Evolutionary conservation across 2,113 vertebrate genomes (phyloP).

Genomic region (Monopterus albus): DNA sequence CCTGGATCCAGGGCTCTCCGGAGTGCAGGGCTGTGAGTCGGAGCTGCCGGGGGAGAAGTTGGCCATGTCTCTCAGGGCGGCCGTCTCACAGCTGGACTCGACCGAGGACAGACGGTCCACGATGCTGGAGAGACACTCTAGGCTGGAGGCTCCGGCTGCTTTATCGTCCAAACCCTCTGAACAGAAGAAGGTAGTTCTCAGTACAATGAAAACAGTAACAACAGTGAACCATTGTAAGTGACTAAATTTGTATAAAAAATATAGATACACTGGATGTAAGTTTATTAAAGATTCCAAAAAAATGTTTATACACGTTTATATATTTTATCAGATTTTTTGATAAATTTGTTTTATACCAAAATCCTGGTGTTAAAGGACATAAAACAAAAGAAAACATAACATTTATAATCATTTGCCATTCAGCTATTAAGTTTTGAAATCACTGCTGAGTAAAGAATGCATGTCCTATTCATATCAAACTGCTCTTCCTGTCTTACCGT

Average conservation of each 20-base stretch:
- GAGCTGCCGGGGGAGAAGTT: conserved; percentile 83
- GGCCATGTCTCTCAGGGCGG: conserved; percentile 75
- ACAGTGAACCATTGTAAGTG: too few relatives aligned
- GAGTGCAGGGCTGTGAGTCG: conserved; percentile 88
- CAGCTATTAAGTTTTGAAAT: neutral
- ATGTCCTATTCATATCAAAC: conserved; percentile 18
- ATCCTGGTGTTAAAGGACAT: neutral
- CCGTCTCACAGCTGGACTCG: conserved; percentile 75
- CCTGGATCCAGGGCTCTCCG: conserved; percentile 83
- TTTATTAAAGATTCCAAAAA: too few relatives aligned
- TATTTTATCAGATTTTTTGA: too few relatives aligned
- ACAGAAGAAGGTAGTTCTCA: neutral
- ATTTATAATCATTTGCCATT: neutral
- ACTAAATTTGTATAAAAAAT: too few relatives aligned
- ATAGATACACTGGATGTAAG: neutral
- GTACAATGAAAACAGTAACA: too few relatives aligned
- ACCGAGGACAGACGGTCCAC: conserved; percentile 92
- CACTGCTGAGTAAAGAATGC: too few relatives aligned
- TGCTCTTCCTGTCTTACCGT: conserved; percentile 82
- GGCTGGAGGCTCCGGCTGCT: conserved; percentile 85
- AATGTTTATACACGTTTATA: too few relatives aligned
- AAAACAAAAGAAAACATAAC: neutral
- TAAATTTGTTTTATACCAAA: neutral
- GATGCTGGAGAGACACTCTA: conserved; percentile 96
- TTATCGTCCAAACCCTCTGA: conserved; percentile 81